A percentile compares a stretch with the other conserved stretches of the same genome.
Conservation (phyloP, 2,888 invertebrate species). For the Drosophila lacicola region DNA sequence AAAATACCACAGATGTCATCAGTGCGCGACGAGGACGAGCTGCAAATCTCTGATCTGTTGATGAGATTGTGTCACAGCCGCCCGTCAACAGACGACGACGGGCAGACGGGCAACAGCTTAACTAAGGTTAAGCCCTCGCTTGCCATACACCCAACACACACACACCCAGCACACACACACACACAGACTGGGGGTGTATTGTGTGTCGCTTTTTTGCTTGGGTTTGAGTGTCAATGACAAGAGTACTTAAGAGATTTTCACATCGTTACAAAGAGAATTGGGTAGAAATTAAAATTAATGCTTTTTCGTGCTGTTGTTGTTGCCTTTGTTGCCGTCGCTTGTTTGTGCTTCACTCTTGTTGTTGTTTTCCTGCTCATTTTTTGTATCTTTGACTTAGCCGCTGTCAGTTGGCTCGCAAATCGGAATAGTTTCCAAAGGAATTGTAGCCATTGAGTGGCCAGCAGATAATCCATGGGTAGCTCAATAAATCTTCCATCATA, state of each 20-base stretch:
- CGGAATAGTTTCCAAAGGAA: slow-evolving; percentile 34
- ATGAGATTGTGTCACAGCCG: slow-evolving; percentile 80
- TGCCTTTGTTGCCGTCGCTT: slow-evolving; percentile 8
- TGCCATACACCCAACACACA: slow-evolving; percentile 24
- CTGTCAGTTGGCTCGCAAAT: slow-evolving; percentile 21
- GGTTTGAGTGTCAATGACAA: slow-evolving; percentile 82
- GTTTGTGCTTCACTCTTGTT: slow-evolving; percentile 9
- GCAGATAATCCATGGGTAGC: slow-evolving; percentile 5
- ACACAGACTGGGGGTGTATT: slow-evolving; percentile 19
- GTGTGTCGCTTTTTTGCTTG: slow-evolving; percentile 27
- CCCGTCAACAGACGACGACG: slow-evolving; percentile 56
- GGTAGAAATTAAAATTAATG: slow-evolving; percentile 82
- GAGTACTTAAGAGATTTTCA: slow-evolving; percentile 84
- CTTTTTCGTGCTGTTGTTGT: slow-evolving; percentile 44
- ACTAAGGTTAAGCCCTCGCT: slow-evolving; percentile 77
- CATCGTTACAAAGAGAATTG: slow-evolving; percentile 82
- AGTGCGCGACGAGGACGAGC: slow-evolving; percentile 76
- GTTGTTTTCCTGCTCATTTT: slow-evolving; percentile 6
- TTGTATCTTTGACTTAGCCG: slow-evolving; percentile 1
- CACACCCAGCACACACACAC: slow-evolving; percentile 15
- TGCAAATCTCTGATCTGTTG: slow-evolving; percentile 81
- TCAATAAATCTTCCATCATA: slow-evolving; percentile 3
- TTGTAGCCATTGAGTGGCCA: neutral
- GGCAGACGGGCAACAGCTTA: slow-evolving; percentile 68
- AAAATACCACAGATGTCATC: slow-evolving; percentile 82